These are phyloP conservation scores for Oxyura jamaicensis DNA, from an alignment of 2,113 vertebrate genomes.

Conservation along the genomic window DNA sequence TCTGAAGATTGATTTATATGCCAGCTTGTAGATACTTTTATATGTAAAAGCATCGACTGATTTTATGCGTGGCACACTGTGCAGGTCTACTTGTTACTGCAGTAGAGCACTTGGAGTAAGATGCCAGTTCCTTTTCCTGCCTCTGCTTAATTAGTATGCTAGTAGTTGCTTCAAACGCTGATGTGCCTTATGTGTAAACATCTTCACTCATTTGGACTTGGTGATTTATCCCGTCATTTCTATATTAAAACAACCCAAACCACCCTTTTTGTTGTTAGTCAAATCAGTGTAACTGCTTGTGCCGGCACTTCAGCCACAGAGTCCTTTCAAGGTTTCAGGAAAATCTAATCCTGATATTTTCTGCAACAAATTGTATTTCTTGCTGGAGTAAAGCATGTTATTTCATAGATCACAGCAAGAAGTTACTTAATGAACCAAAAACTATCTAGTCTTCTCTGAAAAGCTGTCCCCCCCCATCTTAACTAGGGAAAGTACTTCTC, in stretches of 20 bases:
- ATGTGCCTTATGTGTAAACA: not conserved
- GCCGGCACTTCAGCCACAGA: not conserved
- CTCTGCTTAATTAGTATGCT: not conserved
- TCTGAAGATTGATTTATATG: not conserved
- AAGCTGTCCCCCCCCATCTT: not conserved
- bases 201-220: not conserved
- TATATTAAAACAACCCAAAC: not conserved
- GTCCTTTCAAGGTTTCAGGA: accelerated
- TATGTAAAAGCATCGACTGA: not conserved
- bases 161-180: not conserved
- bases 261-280: not conserved
- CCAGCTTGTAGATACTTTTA: not conserved
- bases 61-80: accelerated
- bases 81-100: accelerated
- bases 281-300: not conserved
- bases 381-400: not conserved
- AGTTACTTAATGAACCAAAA: not conserved
- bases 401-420: not conserved
- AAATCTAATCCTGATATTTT: not conserved
- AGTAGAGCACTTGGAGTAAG: not conserved
- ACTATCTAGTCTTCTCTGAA: not conserved
- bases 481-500: not conserved
- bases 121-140: not conserved
- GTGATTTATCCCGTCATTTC: not conserved
- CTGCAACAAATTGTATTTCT: not conserved